Base-by-base conservation (phyloP, 2,113 vertebrate genomes). In the Tichodroma muraria region DNA sequence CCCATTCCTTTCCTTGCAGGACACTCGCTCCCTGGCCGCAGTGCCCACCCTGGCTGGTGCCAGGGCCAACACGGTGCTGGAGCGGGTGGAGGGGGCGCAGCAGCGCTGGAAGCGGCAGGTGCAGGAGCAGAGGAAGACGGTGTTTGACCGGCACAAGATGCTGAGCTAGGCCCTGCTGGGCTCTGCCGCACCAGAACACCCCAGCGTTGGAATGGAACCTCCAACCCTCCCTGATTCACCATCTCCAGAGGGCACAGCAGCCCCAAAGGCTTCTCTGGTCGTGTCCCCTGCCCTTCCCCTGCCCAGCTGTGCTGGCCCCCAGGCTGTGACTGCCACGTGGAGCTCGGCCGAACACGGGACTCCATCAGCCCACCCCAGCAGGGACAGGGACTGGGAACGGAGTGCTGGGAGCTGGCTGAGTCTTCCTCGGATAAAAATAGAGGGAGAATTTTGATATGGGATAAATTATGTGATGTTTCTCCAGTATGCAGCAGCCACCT, bases 101-200 rank as follows among this genome's bases (percentile, higher is more conserved):
- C 99, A 99, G 96, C 98, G 99, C 86, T 99, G 99, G 99, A 99
- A 99, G 95, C 98, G 98, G 91, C 99, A 99, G 95, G 99, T 99
- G 91, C 99, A 99, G 97, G 99, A 99, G 90, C 99, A 99, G 95
- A 98, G 99, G 90, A 99, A 99, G 97, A 99, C 99, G 0, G 99
- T 99, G 52, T 99, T 99, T 3, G 99, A 99, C 87, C 98, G 99
- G 42, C 99, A 99, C 97, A 99, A 99, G 97, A 98, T 99, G 98
- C 98, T 99, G 47, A 99, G 99, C 97, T 99, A 98, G 98, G 95
- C 18, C 47, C 13, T 10, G 28, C 52, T 5, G 5, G 27, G 35
- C 59, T 4, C 2, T 13, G 52, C 4, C 0, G 8, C 65, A 31
- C 44, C 73, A 24, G 88, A 63, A 82, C 63, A 38, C 27, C 18